Percentiles rank a stretch among this genome's conserved stretches.
Conservation (phyloP, 2,888 invertebrate species). For the Coleophora flavipennella region DNA sequence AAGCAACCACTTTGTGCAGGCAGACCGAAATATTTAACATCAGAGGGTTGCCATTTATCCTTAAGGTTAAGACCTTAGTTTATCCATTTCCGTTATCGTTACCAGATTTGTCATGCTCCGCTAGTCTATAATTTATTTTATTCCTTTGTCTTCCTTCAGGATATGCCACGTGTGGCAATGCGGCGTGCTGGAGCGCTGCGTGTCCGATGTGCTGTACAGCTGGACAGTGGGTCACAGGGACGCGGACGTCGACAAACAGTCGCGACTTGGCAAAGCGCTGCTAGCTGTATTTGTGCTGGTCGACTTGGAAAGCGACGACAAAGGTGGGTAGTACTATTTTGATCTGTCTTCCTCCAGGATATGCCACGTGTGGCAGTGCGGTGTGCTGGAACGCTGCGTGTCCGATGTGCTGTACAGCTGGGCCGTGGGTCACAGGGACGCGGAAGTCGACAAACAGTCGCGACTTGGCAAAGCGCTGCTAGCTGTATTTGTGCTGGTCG, state of each 20-base stretch:
- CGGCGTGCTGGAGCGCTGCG: constrained; percentile 58
- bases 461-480: constrained; percentile 54
- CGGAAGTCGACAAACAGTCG: constrained; percentile 49
- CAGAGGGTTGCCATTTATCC: too few species aligned
- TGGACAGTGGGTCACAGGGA: too few species aligned
- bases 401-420: constrained; percentile 64
- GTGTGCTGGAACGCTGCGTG: constrained; percentile 59
- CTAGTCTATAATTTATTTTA: too few species aligned
- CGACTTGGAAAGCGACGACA: constrained; percentile 52
- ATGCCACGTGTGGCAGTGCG: constrained; percentile 69
- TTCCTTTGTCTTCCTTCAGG: constrained; percentile 33
- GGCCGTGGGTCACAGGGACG: too few species aligned
- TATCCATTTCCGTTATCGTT: too few species aligned
- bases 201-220: constrained; percentile 59
- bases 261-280: constrained; percentile 51
- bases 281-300: constrained; percentile 68
- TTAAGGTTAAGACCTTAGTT: too few species aligned
- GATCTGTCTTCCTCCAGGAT: too few species aligned
- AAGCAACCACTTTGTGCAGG: too few species aligned
- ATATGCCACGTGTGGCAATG: constrained; percentile 71
- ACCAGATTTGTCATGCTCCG: too few species aligned
- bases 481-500: constrained; percentile 65
- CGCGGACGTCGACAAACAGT: constrained; percentile 49
- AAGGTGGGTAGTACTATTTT: too few species aligned
- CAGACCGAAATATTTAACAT: too few species aligned